Evolutionary conservation across 2,113 vertebrate species (phyloP), one percentile per base, ranked within the genome.

Genomic region (Rhombomys opimus): DNA sequence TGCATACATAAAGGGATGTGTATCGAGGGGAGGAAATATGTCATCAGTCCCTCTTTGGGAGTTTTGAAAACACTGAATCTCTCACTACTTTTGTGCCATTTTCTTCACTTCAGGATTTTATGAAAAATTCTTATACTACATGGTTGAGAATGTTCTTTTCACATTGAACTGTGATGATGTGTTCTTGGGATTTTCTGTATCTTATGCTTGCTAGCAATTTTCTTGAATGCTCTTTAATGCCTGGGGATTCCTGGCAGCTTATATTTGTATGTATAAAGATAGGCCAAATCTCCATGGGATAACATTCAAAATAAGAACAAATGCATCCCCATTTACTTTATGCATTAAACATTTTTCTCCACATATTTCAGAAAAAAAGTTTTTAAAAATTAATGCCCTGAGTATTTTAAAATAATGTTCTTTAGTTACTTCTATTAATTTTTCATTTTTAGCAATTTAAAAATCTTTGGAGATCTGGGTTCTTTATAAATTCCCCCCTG

Each of bases 261-360:
- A 84, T 91, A 89, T 95, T 95, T 96, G 76, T 96, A 72, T 96
- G 68, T 96, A 75, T 94, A 85, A 95, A 96, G 95, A 95, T 85
- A 93, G 94, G 81, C 81, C 93, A 93, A 81, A 87, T 95, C 96
- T 96, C 94, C 73, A 77, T 68, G 73, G 89, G 78, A 93, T 59
- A 95, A 84, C 52, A 95, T 93, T 97, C 86, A 93, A 97, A 96
- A 88, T 67, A 94, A n/a, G 87, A 96, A 95, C 73, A 95, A 97
- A 96, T 95, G 77, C 84, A 96, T 46, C 57, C 38, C 27, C 90
- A 87, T 91, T 97, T 96, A 89, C 68, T 97, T 94, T 89, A 96
- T 97, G 94, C 73, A 97, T 97, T 97, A 96, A 98, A 97, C 82
- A 96, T 97, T 95, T 97, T 96, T 85, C 90, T 96, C 85, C 91